Evolutionary conservation across 2,888 invertebrate species (phyloP).

Genomic region (Ametastegia equiseti): DNA sequence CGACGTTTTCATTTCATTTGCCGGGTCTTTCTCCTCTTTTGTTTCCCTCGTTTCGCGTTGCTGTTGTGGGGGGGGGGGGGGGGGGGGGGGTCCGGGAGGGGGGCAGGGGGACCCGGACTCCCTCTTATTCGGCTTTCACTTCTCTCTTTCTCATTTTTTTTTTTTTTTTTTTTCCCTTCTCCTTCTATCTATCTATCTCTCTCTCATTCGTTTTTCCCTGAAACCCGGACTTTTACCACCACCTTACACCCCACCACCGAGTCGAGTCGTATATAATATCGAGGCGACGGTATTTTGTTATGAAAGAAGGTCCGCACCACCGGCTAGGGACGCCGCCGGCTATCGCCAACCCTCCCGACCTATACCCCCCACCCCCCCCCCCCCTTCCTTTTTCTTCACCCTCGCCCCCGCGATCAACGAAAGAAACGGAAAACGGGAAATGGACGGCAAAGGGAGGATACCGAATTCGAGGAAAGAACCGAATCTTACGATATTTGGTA

Average conservation of each 20-base stretch:
- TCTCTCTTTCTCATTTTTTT: constrained; percentile 44
- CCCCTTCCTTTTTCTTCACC: no score
- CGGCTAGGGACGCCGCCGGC: constrained; percentile 23
- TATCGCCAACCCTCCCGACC: not conserved
- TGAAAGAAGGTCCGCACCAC: constrained; percentile 17
- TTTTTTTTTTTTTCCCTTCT: constrained; percentile 42
- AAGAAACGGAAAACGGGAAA: constrained; percentile 28
- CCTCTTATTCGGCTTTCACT: not conserved
- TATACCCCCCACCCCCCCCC: not conserved
- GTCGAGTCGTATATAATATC: constrained; percentile 44
- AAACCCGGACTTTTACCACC: not conserved
- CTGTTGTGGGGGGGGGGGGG: not conserved
- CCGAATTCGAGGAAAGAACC: not conserved
- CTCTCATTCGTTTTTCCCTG: constrained; percentile 49
- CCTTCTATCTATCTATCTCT: constrained; percentile 45
- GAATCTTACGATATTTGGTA: constrained; percentile 36
- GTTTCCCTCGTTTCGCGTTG: constrained; percentile 46
- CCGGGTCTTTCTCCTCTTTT: constrained; percentile 49
- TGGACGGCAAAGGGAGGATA: not conserved
- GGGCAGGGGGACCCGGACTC: not conserved
- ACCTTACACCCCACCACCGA: not conserved
- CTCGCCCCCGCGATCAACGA: not conserved
- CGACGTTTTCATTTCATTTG: constrained; percentile 51
- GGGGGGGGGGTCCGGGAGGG: not conserved
- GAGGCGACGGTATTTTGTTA: constrained; percentile 49